Percentiles rank a stretch among this genome's conserved stretches.
These are phyloP conservation scores for Axis porcinus DNA, from an alignment of 2,113 vertebrate species.

Conservation along the genomic window DNA sequence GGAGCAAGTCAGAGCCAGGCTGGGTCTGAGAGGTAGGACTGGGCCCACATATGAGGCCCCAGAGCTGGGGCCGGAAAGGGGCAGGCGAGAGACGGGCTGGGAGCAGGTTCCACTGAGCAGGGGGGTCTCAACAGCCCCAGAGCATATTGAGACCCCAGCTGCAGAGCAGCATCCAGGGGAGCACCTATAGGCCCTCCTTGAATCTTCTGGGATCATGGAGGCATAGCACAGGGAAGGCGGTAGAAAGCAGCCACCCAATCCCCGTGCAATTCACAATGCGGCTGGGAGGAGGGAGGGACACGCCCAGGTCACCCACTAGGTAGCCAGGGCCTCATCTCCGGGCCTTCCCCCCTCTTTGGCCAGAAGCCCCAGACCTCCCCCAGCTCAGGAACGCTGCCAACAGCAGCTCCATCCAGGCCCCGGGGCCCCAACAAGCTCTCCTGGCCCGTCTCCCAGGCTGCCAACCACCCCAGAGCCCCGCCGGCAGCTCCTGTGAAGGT, in stretches of 20 bases:
- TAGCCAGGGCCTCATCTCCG: not conserved
- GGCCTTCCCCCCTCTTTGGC: not conserved
- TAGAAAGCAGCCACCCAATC: not conserved
- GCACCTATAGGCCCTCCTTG: not conserved
- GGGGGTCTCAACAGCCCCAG: not conserved
- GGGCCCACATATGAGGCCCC: not conserved
- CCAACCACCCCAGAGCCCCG: not conserved
- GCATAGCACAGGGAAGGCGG: accelerated
- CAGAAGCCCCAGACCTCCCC: not conserved
- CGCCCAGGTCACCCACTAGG: not conserved
- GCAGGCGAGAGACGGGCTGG: accelerated
- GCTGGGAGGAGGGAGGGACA: not conserved
- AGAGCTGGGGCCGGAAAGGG: not conserved
- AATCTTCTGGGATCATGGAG: not conserved
- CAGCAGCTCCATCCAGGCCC: not conserved
- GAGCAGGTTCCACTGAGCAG: accelerated
- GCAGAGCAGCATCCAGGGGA: not conserved
- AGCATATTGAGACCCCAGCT: not conserved
- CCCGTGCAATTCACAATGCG: accelerated
- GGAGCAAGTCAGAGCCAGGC: not conserved
- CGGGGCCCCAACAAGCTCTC: not conserved
- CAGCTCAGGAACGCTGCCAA: not conserved
- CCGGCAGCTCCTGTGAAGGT: accelerated
- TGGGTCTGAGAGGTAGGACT: accelerated
- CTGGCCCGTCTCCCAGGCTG: not conserved